Evolutionary conservation across 2,888 invertebrate species (phyloP), one percentile per base, ranked within the genome.

Genomic region (Plebejus melissa): DNA sequence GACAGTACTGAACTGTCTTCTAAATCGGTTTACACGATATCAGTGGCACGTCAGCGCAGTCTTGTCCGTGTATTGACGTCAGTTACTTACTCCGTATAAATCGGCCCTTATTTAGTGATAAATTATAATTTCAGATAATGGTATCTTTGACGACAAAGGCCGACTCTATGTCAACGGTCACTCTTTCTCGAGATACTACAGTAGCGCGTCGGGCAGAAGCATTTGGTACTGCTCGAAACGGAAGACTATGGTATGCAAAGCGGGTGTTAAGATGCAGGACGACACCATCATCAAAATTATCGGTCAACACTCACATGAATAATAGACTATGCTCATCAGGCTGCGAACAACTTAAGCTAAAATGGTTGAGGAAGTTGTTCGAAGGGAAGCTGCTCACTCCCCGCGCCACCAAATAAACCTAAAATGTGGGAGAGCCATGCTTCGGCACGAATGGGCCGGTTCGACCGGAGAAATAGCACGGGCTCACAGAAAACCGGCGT

Each of bases 201-300:
- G 57, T 1, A 50, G 57, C 36, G 9, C 57, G 1, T 57, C 75
- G 0, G 76, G 76, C 0, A 5, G 74, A 36, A 83, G 80, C 4
- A 69, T 70, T 16, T 77, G 77, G 77, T 77, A 77, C 50, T 77
- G 77, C 38, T 77, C 77, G 11, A 77, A 74, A 72, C 41, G 76
- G n/a, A 74, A 69, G 50, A 76, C 60, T 2, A 74, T 50, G 54
- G 41, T 38, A 0, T 76, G 76, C 28, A 71, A 65, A 71, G 60
- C 46, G 1, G 28, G 82, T 2, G 83, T 86, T 6, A 86, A 80
- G 58, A 88, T 85, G 81, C 57, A 79, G 5, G 79, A 83, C 7
- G 77, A 80, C 1, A 38, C 76, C 1, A 79, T 88, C 0, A 41
- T 81, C 0, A 72, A 75, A 2, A 74, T 76, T 0, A 7, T 75